Percentiles rank a stretch among this genome's conserved stretches.
These are phyloP conservation scores for Atherix ibis DNA, from an alignment of 2,888 invertebrate genomes.

Conservation along the genomic window DNA sequence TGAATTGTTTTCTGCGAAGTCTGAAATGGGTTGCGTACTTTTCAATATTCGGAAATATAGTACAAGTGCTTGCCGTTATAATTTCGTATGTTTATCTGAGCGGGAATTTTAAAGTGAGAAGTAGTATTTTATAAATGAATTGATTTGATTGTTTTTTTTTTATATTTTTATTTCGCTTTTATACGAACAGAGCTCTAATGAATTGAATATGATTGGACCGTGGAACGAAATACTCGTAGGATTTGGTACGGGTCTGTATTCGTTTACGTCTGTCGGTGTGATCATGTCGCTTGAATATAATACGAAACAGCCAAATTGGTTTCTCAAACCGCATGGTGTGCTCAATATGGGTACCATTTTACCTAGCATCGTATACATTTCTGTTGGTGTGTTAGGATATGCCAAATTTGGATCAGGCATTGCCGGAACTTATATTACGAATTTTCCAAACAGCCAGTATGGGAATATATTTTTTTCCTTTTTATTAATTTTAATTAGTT, in stretches of 20 bases:
- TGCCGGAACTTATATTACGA: background rate
- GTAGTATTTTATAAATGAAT: no score
- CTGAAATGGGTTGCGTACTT: background rate
- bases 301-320: background rate
- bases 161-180: background rate
- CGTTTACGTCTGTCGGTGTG: constrained; percentile 1
- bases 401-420: background rate
- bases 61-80: background rate
- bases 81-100: background rate
- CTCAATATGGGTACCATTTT: background rate
- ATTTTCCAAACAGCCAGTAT: constrained; percentile 1
- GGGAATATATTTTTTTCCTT: no score
- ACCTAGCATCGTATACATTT: background rate
- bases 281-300: background rate
- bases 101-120: background rate
- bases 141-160: background rate
- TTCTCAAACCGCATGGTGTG: background rate
- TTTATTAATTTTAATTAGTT: no score
- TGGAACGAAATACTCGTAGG: background rate
- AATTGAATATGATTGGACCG: background rate
- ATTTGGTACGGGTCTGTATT: background rate
- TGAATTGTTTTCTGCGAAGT: constrained; percentile 1
- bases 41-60: background rate
- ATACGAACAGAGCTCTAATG: no score
- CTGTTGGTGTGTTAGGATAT: background rate